Evolutionary conservation across 2,113 vertebrate species (phyloP), one percentile per base, ranked within the genome.

Genomic region (Eupsittula cactorum): DNA sequence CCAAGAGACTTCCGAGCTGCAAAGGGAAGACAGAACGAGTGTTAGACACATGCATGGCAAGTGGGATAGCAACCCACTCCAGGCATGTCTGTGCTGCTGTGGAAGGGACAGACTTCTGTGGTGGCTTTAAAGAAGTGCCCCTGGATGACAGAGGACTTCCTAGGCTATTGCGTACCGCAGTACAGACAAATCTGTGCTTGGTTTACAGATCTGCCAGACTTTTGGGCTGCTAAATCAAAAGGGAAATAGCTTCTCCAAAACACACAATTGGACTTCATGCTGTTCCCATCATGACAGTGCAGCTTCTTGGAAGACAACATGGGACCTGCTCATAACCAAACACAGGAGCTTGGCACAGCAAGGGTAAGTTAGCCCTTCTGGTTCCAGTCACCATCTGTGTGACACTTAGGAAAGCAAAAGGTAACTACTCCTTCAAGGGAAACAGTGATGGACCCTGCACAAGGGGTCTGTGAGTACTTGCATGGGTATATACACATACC

Each of bases 1-100:
- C 97, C 97, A 53, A 97, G 96, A 77, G 94, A 97, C 83, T 98
- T 98, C 20, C 98, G 98, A 97, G 98, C 98, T 98, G 94, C 2
- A 29, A 91, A 89, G n/a, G 31, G 12, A 71, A 87, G 28, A 64
- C 16, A 65, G 39, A 81, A 25, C 28, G 16, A 41, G 37, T 0
- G 0, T 96, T 37, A 94, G 49, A 41, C 39, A 80, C 8, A 70
- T n/a, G n/a, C 28, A 21, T 0, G 13, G 80, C 52, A 59, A 35
- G 12, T 31, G 41, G 52, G 82, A 68, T 1, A 65, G 52, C 84
- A 91, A 33, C 42, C 15, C 1, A 3, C 19, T 65, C 31, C 74
- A 69, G 67, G 27, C 14, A 41, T 35, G 29, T 46, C 60, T 35
- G 1, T 19, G 14, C 42, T 60, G 78, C 59, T 69, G 11, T 21